Conservation (phyloP, 2,113 vertebrate species). For the Oenanthe oenanthe region DNA sequence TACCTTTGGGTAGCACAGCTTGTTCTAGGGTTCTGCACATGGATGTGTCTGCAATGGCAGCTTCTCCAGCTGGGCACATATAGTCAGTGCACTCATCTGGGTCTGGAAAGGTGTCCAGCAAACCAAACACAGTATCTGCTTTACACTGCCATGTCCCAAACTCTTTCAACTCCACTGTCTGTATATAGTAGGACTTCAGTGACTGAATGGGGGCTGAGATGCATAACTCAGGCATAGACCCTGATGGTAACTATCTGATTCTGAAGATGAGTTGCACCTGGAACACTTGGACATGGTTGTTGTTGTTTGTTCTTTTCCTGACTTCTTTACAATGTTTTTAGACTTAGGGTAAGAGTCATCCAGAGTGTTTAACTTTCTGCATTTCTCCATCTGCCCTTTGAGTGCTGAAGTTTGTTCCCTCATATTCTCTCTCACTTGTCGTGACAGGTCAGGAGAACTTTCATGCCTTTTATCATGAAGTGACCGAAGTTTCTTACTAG, state of each 20-base stretch:
- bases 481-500: neutral
- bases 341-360: neutral
- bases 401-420: neutral
- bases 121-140: neutral
- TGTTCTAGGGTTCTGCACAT: neutral
- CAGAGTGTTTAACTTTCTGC: neutral
- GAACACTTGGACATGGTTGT: neutral
- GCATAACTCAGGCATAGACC: neutral
- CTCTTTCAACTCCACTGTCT: neutral
- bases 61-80: neutral
- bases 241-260: neutral
- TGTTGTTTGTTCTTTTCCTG: neutral
- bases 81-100: neutral
- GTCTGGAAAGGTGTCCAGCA: neutral
- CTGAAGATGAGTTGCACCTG: neutral
- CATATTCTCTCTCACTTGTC: neutral
- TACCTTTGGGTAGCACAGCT: neutral
- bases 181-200: neutral
- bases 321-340: neutral
- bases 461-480: neutral
- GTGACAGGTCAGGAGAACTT: neutral
- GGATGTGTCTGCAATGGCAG: neutral
- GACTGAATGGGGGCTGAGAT: neutral
- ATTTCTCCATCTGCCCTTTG: neutral
- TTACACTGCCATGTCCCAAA: neutral